A percentile compares a stretch with the other conserved stretches of the same genome.
Evolutionary conservation across 2,888 invertebrate genomes (phyloP).

Genomic region (Lasioglossum morio): DNA sequence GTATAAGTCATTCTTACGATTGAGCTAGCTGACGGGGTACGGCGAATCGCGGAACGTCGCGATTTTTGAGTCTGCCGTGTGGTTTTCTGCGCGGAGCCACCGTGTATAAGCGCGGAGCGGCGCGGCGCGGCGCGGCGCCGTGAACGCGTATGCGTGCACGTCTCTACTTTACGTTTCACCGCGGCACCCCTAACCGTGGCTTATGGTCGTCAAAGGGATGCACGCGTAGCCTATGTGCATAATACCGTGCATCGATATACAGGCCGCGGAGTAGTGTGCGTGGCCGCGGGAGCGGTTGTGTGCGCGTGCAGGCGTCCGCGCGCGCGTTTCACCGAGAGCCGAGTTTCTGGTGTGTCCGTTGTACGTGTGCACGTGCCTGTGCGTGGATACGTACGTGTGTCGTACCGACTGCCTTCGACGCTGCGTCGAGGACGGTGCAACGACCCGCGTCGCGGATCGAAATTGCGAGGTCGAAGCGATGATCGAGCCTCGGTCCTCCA

Average conservation of each 20-base stretch:
- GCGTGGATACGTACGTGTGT: constrained; percentile 10
- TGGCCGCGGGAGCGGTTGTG: background rate
- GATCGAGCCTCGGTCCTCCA: constrained; percentile 67
- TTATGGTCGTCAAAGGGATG: constrained; percentile 77
- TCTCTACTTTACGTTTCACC: constrained; percentile 67
- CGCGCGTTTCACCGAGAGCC: constrained; percentile 9
- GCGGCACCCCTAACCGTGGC: constrained; percentile 74
- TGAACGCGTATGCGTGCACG: constrained; percentile 60
- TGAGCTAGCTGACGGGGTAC: background rate
- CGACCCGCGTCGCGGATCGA: constrained; percentile 71
- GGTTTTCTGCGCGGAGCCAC: constrained; percentile 35
- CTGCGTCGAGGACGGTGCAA: constrained; percentile 69
- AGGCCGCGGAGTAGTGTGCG: background rate
- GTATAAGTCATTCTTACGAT: background rate
- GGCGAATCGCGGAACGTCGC: background rate
- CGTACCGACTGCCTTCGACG: constrained; percentile 67
- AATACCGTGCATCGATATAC: constrained; percentile 71
- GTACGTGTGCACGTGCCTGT: constrained; percentile 11
- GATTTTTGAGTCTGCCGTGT: background rate
- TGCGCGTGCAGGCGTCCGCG: background rate
- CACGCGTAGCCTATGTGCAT: constrained; percentile 74
- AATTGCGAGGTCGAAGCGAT: constrained; percentile 72
- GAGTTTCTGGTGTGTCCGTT: background rate
- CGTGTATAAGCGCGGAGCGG: constrained; percentile 48
- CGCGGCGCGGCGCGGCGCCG: constrained; percentile 11